Base-by-base conservation (phyloP, 2,113 vertebrate genomes). In the Notiomystis cincta region DNA sequence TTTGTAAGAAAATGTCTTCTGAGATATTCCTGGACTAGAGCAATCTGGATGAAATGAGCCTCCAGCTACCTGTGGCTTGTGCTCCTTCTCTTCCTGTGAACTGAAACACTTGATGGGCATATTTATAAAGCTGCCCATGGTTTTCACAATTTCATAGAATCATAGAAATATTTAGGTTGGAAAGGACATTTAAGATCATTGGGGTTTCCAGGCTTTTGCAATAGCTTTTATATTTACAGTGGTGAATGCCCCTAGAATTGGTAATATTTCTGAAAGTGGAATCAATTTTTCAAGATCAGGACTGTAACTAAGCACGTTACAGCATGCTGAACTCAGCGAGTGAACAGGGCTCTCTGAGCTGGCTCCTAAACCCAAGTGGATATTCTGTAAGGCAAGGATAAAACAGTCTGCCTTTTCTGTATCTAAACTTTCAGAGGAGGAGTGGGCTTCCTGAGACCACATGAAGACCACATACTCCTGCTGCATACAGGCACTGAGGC, bases 261-360 rank as follows among this genome's bases (percentile, higher is more conserved):
- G 87, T 80, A 89, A 91, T 89, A 96, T 96, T 96, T 91, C 81
- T 85, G 54, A 89, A 90, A 94, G 75, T 64, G 31, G 82, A 88
- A 94, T 96, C 90, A 88, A 88, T 93, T 97, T 95, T 95, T 95
- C 76, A 94, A 96, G 87, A 85, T 81, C 76, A 66, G 47, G 27
- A 80, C 85, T 95, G 93, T 93, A 95, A 96, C 85, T 94, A 96
- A 97, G 79, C 79, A 93, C 64, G 70, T 96, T 96, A 92, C 31
- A 83, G 60, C 67, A 42, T 90, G 93, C 90, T 93, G 93, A 96
- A 96, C 90, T 97, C 95, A 96, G 95, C 47, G 0, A 91, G 47
- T 50, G 58, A 92, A 89, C 71, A 90, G 66, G 54, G 48, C 44
- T n/a, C 58, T 86, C 82, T 70, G 80, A 97, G 80, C 90, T 89